phyloP scores from a whole-genome alignment of 2,888 invertebrate species.

The Scaptodrosophila latifasciaeformis region DNA sequence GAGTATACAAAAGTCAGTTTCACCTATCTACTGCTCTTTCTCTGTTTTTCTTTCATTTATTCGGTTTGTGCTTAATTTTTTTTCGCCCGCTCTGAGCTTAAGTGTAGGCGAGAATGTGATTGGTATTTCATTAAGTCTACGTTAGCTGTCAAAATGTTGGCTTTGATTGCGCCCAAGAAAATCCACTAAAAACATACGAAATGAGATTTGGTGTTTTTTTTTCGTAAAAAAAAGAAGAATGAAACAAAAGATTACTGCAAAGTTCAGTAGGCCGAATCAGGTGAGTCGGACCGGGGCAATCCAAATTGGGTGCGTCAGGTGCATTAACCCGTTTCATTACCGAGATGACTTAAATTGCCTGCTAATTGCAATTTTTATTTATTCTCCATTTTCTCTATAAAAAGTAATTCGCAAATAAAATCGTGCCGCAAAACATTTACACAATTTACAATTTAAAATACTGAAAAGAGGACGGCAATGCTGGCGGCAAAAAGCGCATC shows the following conservation, averaged over 20 bases:
- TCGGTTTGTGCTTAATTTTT: too few relatives aligned
- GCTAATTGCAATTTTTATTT: too few relatives aligned
- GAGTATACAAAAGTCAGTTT: too few relatives aligned
- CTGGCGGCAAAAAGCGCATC: not conserved
- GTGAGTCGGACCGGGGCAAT: not conserved
- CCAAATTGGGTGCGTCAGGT: conserved; percentile 24
- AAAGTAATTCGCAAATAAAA: not conserved
- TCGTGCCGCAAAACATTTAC: too few relatives aligned
- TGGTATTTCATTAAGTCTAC: conserved; percentile 35
- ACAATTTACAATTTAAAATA: not conserved
- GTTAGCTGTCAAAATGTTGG: conserved; percentile 3
- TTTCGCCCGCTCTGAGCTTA: too few relatives aligned
- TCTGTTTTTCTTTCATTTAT: too few relatives aligned
- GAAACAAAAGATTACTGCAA: too few relatives aligned
- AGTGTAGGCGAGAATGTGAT: not conserved
- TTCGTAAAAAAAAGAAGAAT: conserved; percentile 1
- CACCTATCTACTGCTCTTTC: too few relatives aligned
- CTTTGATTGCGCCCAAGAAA: conserved; percentile 9
- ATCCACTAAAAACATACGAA: conserved; percentile 12
- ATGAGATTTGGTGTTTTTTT: conserved; percentile 14
- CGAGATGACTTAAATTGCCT: too few relatives aligned
- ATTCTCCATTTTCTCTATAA: too few relatives aligned
- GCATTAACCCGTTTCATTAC: not conserved
- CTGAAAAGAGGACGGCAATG: not conserved
- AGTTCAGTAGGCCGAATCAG: too few relatives aligned